Base-by-base conservation (phyloP, 2,113 vertebrate species). In the Salvelinus fontinalis region DNA sequence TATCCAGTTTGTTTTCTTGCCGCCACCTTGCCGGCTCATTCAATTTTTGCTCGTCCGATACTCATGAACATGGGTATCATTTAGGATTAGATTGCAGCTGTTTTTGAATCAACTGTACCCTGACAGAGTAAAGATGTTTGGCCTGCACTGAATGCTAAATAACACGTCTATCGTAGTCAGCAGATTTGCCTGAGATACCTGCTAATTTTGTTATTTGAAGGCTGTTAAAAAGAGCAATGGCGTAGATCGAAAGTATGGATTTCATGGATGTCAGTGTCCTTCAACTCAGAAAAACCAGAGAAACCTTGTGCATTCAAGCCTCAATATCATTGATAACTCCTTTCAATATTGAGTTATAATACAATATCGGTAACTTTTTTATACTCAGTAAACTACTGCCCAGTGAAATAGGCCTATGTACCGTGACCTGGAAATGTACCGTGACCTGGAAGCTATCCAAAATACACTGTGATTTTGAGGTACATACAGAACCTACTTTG, bases 1-100 rank as follows among this genome's bases (percentile, higher is more conserved):
- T 87, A 89, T 90, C 91, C 89, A 84, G 81, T 89, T 89, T 89
- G 81, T 88, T 89, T 89, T 79, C 76, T 84, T 39, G 31, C 89
- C 81, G 66, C 89, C 84, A 91, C 82, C 83, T 83, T 81, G 70
- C 81, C 74, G 80, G 68, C 73, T 80, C 81, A 75, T 83, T 83
- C 75, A 67, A 69, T 87, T 90, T 87, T 75, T 75, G 76, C 84
- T 72, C 75, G 76, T 84, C 78, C 76, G 87, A 92, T 88, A 84
- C 78, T 75, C 13, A 85, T 91, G 87, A 14, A 81, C 22, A 57
- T 70, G 76, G 82, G 75, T 75, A 14, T 90, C 89, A 90, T 89
- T 87, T 88, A 69, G 83, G 86, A 91, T 91, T 90, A 90, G 74
- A 79, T 81, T 73, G 74, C 75, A 83, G 78, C 80, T 89, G 87